Percentiles rank a stretch among this genome's conserved stretches.
Evolutionary conservation across 2,113 vertebrate genomes (phyloP).

Genomic region (Glaucidium brasilianum): DNA sequence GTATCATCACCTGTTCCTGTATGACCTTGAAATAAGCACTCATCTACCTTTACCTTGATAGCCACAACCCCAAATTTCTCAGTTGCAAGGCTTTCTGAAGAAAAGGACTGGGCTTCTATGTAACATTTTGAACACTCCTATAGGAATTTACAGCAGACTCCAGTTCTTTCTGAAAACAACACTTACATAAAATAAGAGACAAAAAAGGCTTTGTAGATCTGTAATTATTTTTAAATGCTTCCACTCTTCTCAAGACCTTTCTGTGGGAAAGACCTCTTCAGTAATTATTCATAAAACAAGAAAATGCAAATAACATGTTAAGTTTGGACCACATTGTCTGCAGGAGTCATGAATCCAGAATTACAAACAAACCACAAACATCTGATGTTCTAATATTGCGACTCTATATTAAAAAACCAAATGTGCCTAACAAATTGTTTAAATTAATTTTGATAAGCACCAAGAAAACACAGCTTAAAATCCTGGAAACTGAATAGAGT

Average conservation of each 20-base stretch:
- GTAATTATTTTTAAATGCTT: conserved; percentile 26
- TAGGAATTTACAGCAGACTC: neutral
- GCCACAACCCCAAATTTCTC: neutral
- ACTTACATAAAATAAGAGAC: neutral
- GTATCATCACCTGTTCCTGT: neutral
- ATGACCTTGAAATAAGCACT: neutral
- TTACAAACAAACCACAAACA: neutral
- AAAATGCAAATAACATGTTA: conserved; percentile 35
- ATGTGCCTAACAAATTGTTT: neutral
- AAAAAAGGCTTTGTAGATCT: neutral
- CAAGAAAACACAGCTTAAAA: neutral
- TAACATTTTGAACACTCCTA: neutral
- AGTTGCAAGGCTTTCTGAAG: neutral
- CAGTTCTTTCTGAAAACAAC: neutral
- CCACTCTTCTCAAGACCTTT: conserved; percentile 43
- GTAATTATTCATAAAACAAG: conserved; percentile 37
- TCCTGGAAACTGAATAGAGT: neutral
- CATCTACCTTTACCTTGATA: neutral
- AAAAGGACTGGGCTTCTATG: neutral
- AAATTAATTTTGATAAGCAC: neutral
- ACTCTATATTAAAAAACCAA: neutral
- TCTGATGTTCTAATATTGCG: neutral
- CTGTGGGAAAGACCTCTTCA: conserved; percentile 67
- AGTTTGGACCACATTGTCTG: conserved; percentile 29
- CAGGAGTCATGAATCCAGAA: conserved; percentile 18